Evolutionary conservation across 2,113 vertebrate genomes (phyloP).

Genomic region (Triplophysa rosa): DNA sequence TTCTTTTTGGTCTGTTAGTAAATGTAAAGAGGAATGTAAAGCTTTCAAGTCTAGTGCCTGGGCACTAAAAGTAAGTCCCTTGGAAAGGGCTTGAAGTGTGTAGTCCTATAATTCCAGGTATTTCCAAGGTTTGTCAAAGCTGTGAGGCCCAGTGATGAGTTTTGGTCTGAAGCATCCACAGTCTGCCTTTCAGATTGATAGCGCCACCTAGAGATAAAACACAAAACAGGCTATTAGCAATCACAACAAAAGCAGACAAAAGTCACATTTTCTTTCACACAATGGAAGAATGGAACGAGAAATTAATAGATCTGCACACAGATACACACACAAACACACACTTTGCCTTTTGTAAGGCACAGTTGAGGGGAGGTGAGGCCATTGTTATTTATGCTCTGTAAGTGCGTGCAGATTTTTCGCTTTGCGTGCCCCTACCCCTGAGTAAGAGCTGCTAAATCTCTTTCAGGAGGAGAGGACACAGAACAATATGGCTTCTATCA

Average conservation of each 20-base stretch:
- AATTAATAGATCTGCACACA: slow-evolving; percentile 52
- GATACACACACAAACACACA: slow-evolving; percentile 35
- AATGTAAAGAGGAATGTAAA: slow-evolving; percentile 67
- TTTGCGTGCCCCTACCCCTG: slow-evolving; percentile 47
- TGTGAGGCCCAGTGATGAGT: slow-evolving; percentile 51
- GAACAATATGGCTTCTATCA: slow-evolving; percentile 72
- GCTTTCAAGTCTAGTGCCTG: slow-evolving; percentile 71
- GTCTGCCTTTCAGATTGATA: slow-evolving; percentile 61
- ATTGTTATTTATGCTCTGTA: slow-evolving; percentile 52
- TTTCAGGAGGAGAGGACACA: slow-evolving; percentile 63
- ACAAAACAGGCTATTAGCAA: slow-evolving; percentile 38
- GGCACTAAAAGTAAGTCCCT: slow-evolving; percentile 67
- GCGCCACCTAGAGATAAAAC: slow-evolving; percentile 66
- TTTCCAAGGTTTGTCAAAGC: slow-evolving; percentile 75
- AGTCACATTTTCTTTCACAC: slow-evolving; percentile 9
- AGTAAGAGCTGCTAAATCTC: slow-evolving; percentile 63
- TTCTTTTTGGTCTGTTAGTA: slow-evolving; percentile 47
- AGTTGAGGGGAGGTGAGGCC: slow-evolving; percentile 39
- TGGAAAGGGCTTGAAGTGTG: slow-evolving; percentile 53
- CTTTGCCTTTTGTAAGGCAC: slow-evolving; percentile 16
- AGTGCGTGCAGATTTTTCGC: slow-evolving; percentile 50
- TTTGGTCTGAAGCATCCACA: slow-evolving; percentile 70
- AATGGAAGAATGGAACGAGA: slow-evolving; percentile 37
- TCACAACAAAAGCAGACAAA: background rate
- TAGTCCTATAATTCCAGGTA: slow-evolving; percentile 78